Evolutionary conservation across 2,797 vertebrate genomes (phyloP).

Genomic region (Thalassophryne amazonica): DNA sequence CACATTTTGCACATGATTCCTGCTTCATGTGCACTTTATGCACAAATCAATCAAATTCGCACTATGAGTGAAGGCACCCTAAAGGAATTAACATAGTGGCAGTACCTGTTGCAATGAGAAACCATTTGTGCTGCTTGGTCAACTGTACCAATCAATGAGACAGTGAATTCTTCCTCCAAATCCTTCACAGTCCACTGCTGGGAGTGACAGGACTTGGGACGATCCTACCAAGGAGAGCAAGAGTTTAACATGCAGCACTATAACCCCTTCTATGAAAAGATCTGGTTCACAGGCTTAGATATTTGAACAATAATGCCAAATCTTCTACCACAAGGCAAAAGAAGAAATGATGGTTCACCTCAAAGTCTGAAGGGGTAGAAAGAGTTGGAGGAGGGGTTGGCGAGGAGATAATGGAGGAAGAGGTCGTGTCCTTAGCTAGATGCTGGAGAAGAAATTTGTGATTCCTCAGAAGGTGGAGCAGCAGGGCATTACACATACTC

Average conservation of each 20-base stretch:
- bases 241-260: not conserved
- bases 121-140: slow-evolving; percentile 10
- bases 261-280: not conserved
- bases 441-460: slow-evolving; percentile 28
- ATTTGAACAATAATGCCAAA: not conserved
- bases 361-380: slow-evolving; percentile 49
- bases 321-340: not conserved
- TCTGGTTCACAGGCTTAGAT: not conserved
- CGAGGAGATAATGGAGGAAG: slow-evolving; percentile 7
- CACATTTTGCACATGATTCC: too few species aligned
- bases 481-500: slow-evolving; percentile 69
- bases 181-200: slow-evolving; percentile 7
- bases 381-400: slow-evolving; percentile 52
- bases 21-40: too few species aligned
- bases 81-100: not conserved
- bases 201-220: slow-evolving; percentile 31
- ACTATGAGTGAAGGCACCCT: too few species aligned
- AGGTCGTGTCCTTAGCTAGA: not conserved
- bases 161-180: slow-evolving; percentile 5
- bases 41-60: too few species aligned
- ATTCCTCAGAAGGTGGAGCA: slow-evolving; percentile 73
- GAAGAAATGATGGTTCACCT: slow-evolving; percentile 37
- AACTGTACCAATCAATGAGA: slow-evolving; percentile 4
- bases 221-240: slow-evolving; percentile 23
- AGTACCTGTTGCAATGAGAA: slow-evolving; percentile 45